A percentile compares a stretch with the other conserved stretches of the same genome.
phyloP scores from a whole-genome alignment of 2,113 vertebrate species.

The Mus pahari region DNA sequence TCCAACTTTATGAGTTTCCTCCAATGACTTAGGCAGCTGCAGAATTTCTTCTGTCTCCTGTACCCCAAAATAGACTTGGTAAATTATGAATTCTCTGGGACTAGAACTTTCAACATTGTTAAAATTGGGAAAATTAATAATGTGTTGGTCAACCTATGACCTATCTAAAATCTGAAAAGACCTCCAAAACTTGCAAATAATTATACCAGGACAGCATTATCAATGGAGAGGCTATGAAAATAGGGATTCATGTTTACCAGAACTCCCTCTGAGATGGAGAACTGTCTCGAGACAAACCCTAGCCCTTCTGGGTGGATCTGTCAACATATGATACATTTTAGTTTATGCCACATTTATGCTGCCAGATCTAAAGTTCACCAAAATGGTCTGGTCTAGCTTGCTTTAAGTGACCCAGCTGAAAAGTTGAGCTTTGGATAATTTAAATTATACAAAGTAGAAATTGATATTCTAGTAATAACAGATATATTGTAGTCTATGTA shows the following conservation, averaged over 20 bases:
- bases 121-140: neutral
- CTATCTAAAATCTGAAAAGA: neutral
- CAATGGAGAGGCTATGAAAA: neutral
- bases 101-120: neutral
- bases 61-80: neutral
- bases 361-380: too few relatives aligned
- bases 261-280: neutral
- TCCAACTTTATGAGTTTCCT: neutral
- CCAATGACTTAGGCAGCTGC: neutral
- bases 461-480: neutral
- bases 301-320: neutral
- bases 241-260: neutral
- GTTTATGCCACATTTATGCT: neutral
- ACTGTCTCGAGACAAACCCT: neutral
- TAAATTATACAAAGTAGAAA: neutral
- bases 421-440: neutral
- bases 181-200: neutral
- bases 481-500: neutral
- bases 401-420: too few relatives aligned
- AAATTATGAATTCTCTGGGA: neutral
- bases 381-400: too few relatives aligned
- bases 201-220: neutral
- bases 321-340: neutral
- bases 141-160: neutral
- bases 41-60: neutral